Evolutionary conservation across 2,113 vertebrate species (phyloP).

Genomic region (Scomber colias): DNA sequence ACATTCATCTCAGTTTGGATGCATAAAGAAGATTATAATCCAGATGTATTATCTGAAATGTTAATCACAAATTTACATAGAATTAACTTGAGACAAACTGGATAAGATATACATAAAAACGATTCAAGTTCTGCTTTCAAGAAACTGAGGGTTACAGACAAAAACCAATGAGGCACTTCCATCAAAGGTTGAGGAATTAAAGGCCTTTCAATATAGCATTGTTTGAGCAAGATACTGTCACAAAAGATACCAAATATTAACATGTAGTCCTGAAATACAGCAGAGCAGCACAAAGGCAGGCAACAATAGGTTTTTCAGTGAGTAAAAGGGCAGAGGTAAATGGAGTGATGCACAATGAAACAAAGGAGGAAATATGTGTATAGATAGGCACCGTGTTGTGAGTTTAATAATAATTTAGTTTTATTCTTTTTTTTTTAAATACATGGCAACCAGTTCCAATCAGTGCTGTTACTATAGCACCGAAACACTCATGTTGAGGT

Average conservation of each 20-base stretch:
- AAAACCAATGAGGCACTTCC: constrained; percentile 32
- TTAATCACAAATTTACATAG: background rate
- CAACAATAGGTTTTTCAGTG: constrained; percentile 42
- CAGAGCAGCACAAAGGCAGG: constrained; percentile 1
- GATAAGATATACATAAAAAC: too few relatives aligned
- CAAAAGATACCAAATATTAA: constrained; percentile 38
- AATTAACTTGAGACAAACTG: too few relatives aligned
- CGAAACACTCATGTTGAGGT: constrained; percentile 26
- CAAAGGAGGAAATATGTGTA: constrained; percentile 6
- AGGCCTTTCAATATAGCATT: constrained; percentile 1
- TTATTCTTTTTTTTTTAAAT: constrained; percentile 2
- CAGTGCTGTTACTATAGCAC: background rate
- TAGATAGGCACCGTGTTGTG: background rate
- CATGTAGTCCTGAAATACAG: background rate
- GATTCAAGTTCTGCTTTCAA: constrained; percentile 5
- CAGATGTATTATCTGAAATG: background rate
- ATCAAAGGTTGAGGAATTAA: constrained; percentile 28
- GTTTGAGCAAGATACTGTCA: constrained; percentile 21
- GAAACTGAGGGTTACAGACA: background rate
- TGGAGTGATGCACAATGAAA: background rate
- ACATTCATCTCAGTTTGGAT: background rate
- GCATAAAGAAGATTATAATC: background rate
- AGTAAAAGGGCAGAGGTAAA: constrained; percentile 26
- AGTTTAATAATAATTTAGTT: background rate
- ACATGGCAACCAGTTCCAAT: background rate